Evolutionary conservation across 30 jellyfish, hydroid and myxozoan genomes (phyloP).

Genomic region (Rhopilema esculentum): DNA sequence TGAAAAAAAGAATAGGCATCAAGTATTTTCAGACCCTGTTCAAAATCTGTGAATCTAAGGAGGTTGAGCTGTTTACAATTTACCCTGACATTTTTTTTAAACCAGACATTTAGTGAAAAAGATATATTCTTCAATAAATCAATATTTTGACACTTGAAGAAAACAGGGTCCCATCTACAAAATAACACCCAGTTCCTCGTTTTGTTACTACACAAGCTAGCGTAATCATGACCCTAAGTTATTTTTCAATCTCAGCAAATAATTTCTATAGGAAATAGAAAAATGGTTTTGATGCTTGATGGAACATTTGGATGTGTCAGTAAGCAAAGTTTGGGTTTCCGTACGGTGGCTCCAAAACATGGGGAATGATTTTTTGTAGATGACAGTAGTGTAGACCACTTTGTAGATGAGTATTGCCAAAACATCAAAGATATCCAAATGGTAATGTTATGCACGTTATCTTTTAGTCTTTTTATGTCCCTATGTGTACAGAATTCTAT

Average conservation of each 20-base stretch:
- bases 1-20: no score
- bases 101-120: no score
- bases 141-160: no score
- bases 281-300: slow-evolving; percentile 27
- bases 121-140: no score
- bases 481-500: no score
- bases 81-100: no score
- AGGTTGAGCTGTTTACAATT: no score
- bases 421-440: background rate
- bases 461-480: no score
- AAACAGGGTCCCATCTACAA: no score
- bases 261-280: background rate
- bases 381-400: slow-evolving; percentile 29
- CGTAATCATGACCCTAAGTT: background rate
- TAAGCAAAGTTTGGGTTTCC: slow-evolving; percentile 20
- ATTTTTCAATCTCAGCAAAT: no score
- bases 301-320: slow-evolving; percentile 49
- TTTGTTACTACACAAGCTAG: background rate
- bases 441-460: background rate
- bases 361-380: slow-evolving; percentile 6
- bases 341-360: slow-evolving; percentile 22
- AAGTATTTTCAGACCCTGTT: no score
- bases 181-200: background rate
- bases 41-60: no score
- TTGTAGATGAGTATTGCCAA: slow-evolving; percentile 14